A percentile compares a stretch with the other conserved stretches of the same genome.
These are phyloP conservation scores for Neomorphus geoffroyi DNA, from an alignment of 2,797 vertebrate genomes.

Conservation along the genomic window DNA sequence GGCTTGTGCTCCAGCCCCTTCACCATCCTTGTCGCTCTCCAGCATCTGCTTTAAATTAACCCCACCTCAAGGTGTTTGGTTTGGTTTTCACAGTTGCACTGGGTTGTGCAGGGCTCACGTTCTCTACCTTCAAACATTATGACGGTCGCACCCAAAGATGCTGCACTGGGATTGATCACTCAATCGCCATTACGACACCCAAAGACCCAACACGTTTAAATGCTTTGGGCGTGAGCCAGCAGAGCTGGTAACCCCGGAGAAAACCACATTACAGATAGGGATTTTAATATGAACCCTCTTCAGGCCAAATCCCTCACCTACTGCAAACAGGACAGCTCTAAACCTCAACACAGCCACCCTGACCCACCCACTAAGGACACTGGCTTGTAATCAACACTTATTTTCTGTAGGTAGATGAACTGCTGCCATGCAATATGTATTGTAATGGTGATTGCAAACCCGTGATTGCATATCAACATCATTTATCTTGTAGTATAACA, in stretches of 20 bases:
- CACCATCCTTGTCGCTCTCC: no score
- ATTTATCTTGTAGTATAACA: neutral
- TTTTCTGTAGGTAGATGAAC: neutral
- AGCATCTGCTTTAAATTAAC: no score
- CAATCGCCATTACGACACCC: neutral
- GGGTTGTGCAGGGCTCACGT: no score
- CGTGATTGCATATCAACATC: neutral
- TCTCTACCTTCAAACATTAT: no score
- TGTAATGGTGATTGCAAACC: neutral
- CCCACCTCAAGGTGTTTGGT: no score
- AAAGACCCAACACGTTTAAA: neutral
- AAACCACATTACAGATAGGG: rapidly evolving
- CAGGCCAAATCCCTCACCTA: neutral
- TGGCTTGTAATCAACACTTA: neutral
- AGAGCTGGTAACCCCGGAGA: neutral
- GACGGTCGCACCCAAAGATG: no score
- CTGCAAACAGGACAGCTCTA: neutral
- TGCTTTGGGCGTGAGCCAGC: neutral
- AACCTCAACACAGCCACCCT: neutral
- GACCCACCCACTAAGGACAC: neutral
- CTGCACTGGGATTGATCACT: neutral
- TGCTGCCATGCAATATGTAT: neutral
- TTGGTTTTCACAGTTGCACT: no score
- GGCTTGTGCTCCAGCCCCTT: no score
- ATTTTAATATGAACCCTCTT: neutral